Percentiles rank a stretch among this genome's conserved stretches.
These are phyloP conservation scores for Sebastiscus tertius DNA, from an alignment of 2,797 vertebrate species.

Conservation along the genomic window DNA sequence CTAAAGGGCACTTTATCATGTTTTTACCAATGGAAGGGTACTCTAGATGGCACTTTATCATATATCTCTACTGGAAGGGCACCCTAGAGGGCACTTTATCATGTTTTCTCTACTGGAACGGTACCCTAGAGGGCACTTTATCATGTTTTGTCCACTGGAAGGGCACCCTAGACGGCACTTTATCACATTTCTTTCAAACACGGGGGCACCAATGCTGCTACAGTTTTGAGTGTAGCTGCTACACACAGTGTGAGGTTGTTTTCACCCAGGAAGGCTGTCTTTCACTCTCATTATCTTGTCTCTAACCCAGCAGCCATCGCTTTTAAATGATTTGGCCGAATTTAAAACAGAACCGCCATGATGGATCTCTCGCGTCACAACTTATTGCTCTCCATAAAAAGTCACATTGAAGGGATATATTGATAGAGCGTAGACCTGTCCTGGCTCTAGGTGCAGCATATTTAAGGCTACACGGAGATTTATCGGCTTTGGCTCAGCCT, in stretches of 20 bases:
- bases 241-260: background rate
- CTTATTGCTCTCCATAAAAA: background rate
- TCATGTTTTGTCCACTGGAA: too few species aligned
- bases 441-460: background rate
- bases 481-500: background rate
- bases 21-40: too few species aligned
- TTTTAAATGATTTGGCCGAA: background rate
- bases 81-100: too few species aligned
- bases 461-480: background rate
- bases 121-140: too few species aligned
- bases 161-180: too few species aligned
- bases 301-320: background rate
- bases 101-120: too few species aligned
- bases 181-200: too few species aligned
- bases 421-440: background rate
- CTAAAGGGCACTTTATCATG: too few species aligned
- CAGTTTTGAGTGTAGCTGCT: background rate
- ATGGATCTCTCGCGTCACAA: background rate
- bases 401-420: background rate
- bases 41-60: too few species aligned
- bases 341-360: background rate
- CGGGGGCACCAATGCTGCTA: too few species aligned
- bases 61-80: too few species aligned
- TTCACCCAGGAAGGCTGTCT: background rate
- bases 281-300: background rate